Conservation (phyloP, 2,113 vertebrate species). For the Ptilonorhynchus violaceus region DNA sequence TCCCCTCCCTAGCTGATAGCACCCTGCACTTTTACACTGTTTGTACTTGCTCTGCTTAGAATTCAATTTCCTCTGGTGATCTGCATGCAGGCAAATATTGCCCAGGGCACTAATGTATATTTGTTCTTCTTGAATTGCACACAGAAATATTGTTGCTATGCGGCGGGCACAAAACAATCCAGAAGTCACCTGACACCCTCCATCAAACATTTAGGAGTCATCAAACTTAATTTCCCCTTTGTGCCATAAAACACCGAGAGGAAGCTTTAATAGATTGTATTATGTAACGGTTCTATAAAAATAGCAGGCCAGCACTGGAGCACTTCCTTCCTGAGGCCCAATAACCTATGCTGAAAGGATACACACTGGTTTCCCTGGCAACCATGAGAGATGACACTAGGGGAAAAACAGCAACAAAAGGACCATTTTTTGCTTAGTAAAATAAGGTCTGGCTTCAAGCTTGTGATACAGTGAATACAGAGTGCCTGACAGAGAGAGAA, state of each 20-base stretch:
- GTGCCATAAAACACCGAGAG: conserved; percentile 82
- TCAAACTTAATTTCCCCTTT: conserved; percentile 88
- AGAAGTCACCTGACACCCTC: conserved; percentile 79
- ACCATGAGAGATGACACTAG: conserved; percentile 83
- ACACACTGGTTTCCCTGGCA: conserved; percentile 74
- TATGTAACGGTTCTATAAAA: conserved; percentile 84
- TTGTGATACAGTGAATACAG: conserved; percentile 72
- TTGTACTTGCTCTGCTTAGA: conserved; percentile 56
- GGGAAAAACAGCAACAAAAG: conserved; percentile 78
- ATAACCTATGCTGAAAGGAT: conserved; percentile 80
- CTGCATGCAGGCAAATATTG: conserved; percentile 44
- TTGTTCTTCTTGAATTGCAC: conserved; percentile 62
- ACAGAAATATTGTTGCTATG: conserved; percentile 73
- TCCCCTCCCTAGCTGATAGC: background rate
- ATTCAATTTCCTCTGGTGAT: conserved; percentile 64
- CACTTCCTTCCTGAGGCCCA: conserved; percentile 86
- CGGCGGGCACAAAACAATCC: conserved; percentile 59
- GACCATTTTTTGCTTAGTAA: conserved; percentile 78
- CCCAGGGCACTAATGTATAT: conserved; percentile 53
- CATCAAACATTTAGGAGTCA: conserved; percentile 79
- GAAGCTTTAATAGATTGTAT: conserved; percentile 82
- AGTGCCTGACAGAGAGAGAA: conserved; percentile 55
- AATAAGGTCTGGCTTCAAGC: conserved; percentile 79
- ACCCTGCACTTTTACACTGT: conserved; percentile 33
- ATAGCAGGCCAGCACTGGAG: conserved; percentile 75